phyloP scores from a whole-genome alignment of 2,797 vertebrate genomes.

The Podarcis siculus region DNA sequence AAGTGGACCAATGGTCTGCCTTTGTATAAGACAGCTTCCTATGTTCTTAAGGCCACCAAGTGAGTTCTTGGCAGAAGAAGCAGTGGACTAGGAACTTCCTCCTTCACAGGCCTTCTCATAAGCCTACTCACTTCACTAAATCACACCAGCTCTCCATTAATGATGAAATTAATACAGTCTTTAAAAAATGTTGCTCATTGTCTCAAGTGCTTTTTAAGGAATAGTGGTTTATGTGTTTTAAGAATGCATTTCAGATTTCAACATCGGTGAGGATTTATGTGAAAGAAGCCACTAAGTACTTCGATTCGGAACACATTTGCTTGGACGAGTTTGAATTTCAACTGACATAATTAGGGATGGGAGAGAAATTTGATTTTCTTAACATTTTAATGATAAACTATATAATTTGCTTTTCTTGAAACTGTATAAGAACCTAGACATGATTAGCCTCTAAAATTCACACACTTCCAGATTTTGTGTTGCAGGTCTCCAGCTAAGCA shows the following conservation, averaged over 20 bases:
- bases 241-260: background rate
- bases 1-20: too few relatives aligned
- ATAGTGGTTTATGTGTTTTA: background rate
- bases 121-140: background rate
- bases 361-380: too few relatives aligned
- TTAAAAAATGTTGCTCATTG: background rate
- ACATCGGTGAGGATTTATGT: background rate
- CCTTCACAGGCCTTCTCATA: background rate
- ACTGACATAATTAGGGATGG: too few relatives aligned
- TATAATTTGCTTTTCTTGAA: too few relatives aligned
- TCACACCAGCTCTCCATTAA: background rate
- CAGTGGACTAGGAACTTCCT: background rate
- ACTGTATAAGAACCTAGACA: too few relatives aligned
- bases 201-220: background rate
- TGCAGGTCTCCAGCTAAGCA: too few relatives aligned
- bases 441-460: too few relatives aligned
- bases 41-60: background rate
- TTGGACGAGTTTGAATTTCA: background rate
- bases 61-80: background rate
- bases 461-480: too few relatives aligned
- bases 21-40: too few relatives aligned
- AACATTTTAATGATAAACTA: too few relatives aligned
- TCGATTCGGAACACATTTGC: background rate
- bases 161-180: background rate
- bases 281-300: background rate